Percentiles rank a stretch among this genome's conserved stretches.
Evolutionary conservation across 1,140 invertebrate species (phyloP).

Genomic region (Pristionchus pacificus): DNA sequence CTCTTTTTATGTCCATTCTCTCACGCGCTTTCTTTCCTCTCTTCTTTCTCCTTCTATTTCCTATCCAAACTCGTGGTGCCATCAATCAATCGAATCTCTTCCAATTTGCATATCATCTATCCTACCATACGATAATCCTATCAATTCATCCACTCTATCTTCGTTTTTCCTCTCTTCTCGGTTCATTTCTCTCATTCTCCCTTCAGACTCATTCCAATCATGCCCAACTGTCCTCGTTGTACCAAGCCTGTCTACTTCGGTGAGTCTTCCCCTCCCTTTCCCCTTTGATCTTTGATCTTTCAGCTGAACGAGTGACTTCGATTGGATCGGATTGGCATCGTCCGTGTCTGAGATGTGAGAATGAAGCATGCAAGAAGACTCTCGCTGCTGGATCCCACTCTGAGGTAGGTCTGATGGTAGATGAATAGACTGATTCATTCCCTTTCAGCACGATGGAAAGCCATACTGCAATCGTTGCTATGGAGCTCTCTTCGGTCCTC

Average conservation of each 20-base stretch:
- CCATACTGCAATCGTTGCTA: slow-evolving; percentile 88
- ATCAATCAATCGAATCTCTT: too few relatives aligned
- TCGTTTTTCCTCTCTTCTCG: too few relatives aligned
- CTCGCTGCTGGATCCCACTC: slow-evolving; percentile 81
- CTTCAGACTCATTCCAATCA: too few relatives aligned
- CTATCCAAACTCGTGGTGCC: too few relatives aligned
- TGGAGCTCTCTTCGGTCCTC: slow-evolving; percentile 73
- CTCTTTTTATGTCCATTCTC: slow-evolving; percentile 7
- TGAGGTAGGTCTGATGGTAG: slow-evolving; percentile 65
- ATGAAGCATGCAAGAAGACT: slow-evolving; percentile 76
- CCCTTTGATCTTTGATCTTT: slow-evolving; percentile 47
- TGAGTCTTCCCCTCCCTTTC: slow-evolving; percentile 57
- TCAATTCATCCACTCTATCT: too few relatives aligned
- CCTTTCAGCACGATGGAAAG: slow-evolving; percentile 75
- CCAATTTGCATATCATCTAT: too few relatives aligned
- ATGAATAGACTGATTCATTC: slow-evolving; percentile 11
- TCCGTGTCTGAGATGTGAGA: slow-evolving; percentile 79
- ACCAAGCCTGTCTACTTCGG: slow-evolving; percentile 80
- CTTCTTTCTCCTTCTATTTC: too few relatives aligned
- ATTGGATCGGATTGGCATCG: slow-evolving; percentile 88
- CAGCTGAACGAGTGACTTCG: slow-evolving; percentile 83
- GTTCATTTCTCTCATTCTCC: too few relatives aligned
- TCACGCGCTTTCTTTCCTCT: too few relatives aligned
- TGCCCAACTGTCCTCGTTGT: slow-evolving; percentile 83
- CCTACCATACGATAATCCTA: too few relatives aligned